A percentile compares a stretch with the other conserved stretches of the same genome.
Evolutionary conservation across 2,888 invertebrate species (phyloP).

Genomic region (Notocelia uddmanniana): DNA sequence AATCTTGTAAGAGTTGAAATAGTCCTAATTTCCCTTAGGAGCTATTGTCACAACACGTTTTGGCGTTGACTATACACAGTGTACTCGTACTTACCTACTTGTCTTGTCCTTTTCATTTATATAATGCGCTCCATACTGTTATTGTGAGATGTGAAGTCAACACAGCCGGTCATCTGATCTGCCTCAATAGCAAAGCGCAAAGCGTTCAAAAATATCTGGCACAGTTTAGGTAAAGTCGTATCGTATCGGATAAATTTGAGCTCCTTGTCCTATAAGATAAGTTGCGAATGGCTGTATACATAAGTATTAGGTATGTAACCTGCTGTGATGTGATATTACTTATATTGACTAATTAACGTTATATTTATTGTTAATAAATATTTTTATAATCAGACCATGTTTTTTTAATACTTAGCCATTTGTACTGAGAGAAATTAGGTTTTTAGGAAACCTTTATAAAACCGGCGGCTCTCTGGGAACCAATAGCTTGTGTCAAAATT

Average conservation of each 20-base stretch:
- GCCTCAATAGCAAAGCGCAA: background rate
- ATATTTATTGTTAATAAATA: conserved; percentile 49
- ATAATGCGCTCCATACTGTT: background rate
- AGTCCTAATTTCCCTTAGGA: background rate
- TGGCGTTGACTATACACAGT: background rate
- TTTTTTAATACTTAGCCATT: background rate
- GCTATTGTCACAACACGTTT: background rate
- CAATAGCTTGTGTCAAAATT: too few relatives aligned
- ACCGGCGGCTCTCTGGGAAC: too few relatives aligned
- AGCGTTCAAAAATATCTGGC: background rate
- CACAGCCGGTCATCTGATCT: background rate
- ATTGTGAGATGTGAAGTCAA: too few relatives aligned
- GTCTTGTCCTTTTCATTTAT: too few relatives aligned
- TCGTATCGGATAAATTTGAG: background rate
- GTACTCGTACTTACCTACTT: background rate
- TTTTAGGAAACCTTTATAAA: too few relatives aligned
- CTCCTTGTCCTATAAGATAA: background rate
- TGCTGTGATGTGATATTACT: conserved; percentile 53
- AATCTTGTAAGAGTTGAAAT: background rate
- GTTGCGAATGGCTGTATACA: background rate
- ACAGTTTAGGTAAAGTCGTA: background rate
- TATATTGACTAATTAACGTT: conserved; percentile 33
- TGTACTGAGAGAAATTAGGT: too few relatives aligned
- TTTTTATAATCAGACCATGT: conserved; percentile 16
- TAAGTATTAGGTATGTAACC: conserved; percentile 45